Percentiles rank a stretch among this genome's conserved stretches.
These are phyloP conservation scores for Glandiceps talaboti DNA, from an alignment of 53 echinoderm and acorn worm species.

Conservation along the genomic window DNA sequence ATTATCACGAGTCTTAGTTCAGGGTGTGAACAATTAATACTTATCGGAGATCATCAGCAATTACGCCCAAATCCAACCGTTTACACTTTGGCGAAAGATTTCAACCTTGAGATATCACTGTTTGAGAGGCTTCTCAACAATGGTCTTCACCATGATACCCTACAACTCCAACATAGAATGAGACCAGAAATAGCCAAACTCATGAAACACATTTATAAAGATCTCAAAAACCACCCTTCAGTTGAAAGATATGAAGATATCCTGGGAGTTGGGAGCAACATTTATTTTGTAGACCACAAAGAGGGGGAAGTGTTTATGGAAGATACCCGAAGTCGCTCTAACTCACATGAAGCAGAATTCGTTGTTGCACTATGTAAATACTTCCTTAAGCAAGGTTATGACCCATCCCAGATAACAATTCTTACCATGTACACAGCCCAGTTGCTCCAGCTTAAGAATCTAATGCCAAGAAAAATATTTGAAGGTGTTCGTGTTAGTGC, in stretches of 20 bases:
- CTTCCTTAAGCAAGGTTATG: slow-evolving; percentile 33
- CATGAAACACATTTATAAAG: neutral
- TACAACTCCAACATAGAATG: neutral
- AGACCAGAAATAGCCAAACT: neutral
- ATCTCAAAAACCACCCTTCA: slow-evolving; percentile 17
- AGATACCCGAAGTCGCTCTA: slow-evolving; percentile 20
- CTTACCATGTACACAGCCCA: slow-evolving; percentile 28
- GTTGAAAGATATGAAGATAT: slow-evolving; percentile 19
- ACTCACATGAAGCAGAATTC: slow-evolving; percentile 27
- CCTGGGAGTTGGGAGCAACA: slow-evolving; percentile 14
- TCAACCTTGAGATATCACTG: slow-evolving; percentile 65
- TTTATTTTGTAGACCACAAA: slow-evolving; percentile 39
- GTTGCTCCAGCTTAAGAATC: slow-evolving; percentile 13
- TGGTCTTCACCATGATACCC: neutral
- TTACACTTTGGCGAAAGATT: slow-evolving; percentile 54
- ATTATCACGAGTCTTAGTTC: slow-evolving; percentile 58
- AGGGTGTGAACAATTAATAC: slow-evolving; percentile 71
- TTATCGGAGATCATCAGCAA: slow-evolving; percentile 97
- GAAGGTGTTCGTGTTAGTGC: slow-evolving; percentile 24
- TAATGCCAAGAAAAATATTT: slow-evolving; percentile 2
- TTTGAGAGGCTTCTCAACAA: slow-evolving; percentile 38
- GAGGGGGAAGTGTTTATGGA: slow-evolving; percentile 30
- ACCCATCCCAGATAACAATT: slow-evolving; percentile 29
- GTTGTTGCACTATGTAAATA: slow-evolving; percentile 21
- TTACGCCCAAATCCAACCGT: slow-evolving; percentile 83